A percentile compares a stretch with the other conserved stretches of the same genome.
These are phyloP conservation scores for Brenthis daphne DNA, from an alignment of 2,888 invertebrate genomes.

Conservation along the genomic window DNA sequence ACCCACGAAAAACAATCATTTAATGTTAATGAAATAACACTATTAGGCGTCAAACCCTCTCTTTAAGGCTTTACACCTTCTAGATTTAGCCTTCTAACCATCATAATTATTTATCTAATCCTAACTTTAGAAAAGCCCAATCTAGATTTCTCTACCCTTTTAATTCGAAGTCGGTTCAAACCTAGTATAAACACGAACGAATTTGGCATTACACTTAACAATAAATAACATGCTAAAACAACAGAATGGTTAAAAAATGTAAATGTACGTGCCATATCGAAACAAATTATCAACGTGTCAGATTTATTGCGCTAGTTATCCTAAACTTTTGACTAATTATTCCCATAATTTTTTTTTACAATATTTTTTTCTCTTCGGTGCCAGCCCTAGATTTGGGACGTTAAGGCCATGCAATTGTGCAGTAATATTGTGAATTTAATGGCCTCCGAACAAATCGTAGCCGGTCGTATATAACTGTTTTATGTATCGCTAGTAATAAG, in stretches of 20 bases:
- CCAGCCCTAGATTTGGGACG: constrained; percentile 20
- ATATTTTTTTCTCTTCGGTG: not conserved
- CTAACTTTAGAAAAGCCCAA: no score
- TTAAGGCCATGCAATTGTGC: constrained; percentile 25
- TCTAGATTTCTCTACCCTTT: no score
- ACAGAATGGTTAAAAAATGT: constrained; percentile 35
- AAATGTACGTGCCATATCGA: constrained; percentile 33
- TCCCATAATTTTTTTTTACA: not conserved
- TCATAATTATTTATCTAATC: no score
- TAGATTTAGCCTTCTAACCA: no score
- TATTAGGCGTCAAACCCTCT: no score
- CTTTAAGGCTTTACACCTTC: no score
- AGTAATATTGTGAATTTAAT: constrained; percentile 34
- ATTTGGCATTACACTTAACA: constrained; percentile 36
- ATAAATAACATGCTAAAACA: constrained; percentile 32
- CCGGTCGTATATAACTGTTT: constrained; percentile 9
- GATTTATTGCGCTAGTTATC: constrained; percentile 29
- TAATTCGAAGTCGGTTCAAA: not conserved
- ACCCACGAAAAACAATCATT: no score
- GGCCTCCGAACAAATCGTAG: constrained; percentile 19
- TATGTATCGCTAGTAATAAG: constrained; percentile 13
- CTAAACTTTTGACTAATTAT: not conserved
- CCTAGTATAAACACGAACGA: no score
- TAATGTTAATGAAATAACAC: no score
- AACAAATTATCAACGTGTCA: constrained; percentile 19